These are phyloP conservation scores for Shinisaurus crocodilurus DNA, from an alignment of 2,113 vertebrate genomes.

Conservation along the genomic window DNA sequence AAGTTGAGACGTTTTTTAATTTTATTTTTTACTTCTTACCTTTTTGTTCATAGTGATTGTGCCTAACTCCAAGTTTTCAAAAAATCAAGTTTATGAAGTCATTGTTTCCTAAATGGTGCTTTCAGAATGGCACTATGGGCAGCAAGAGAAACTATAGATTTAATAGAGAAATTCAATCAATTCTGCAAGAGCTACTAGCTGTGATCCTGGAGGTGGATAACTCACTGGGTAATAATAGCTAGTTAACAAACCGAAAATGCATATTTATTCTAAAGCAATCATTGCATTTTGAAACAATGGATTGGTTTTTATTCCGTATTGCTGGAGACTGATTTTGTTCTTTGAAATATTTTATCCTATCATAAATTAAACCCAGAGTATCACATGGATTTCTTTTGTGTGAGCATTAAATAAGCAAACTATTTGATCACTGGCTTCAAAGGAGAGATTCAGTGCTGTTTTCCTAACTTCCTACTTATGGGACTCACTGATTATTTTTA, in stretches of 20 bases:
- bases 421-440: constrained; percentile 4
- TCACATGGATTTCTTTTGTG: neutral
- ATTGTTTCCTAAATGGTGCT: neutral
- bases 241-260: constrained; percentile 10
- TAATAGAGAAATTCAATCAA: neutral
- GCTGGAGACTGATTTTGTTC: neutral
- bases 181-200: constrained; percentile 1
- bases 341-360: neutral
- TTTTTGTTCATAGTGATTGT: neutral
- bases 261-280: neutral
- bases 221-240: constrained; percentile 9
- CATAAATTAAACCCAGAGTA: neutral
- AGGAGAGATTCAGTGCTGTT: neutral
- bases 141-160: neutral
- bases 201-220: constrained; percentile 4
- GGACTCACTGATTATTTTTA: neutral
- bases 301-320: neutral
- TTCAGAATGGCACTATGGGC: constrained; percentile 1
- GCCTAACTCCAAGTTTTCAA: neutral
- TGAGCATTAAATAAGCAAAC: neutral
- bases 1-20: neutral
- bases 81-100: neutral
- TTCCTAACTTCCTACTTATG: neutral
- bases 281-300: constrained; percentile 3
- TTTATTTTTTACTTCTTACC: neutral